phyloP scores from a whole-genome alignment of 2,888 invertebrate species.

The Pammene fasciana region DNA sequence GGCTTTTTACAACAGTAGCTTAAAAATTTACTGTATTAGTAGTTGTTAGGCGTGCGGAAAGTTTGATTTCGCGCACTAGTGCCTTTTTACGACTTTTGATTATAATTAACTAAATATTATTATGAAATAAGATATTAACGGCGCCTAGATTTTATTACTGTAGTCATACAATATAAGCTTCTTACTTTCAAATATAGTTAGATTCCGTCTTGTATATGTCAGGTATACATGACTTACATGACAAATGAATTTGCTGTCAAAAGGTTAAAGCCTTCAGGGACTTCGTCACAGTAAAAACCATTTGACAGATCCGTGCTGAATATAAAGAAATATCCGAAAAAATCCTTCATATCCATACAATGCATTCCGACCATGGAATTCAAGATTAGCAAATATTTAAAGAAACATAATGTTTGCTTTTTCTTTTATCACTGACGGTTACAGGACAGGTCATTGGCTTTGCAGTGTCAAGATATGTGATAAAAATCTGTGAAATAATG shows the following conservation, averaged over 20 bases:
- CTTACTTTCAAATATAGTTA: background rate
- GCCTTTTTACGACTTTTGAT: no score
- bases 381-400: conserved; percentile 19
- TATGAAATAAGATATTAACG: no score
- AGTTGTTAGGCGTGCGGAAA: no score
- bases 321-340: background rate
- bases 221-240: background rate
- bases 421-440: conserved; percentile 16
- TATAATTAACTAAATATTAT: no score
- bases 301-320: background rate
- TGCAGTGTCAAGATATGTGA: conserved; percentile 28
- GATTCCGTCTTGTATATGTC: background rate
- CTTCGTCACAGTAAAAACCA: background rate
- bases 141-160: no score
- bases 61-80: no score
- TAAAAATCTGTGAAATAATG: background rate
- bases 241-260: background rate
- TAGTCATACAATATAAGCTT: no score
- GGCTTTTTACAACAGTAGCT: no score
- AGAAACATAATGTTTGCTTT: conserved; percentile 26
- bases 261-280: background rate
- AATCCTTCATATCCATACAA: conserved; percentile 13
- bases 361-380: background rate
- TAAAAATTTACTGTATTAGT: no score
- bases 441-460: conserved; percentile 26